Evolutionary conservation across 2,113 vertebrate species (phyloP).

Genomic region (Rhynchomys soricoides): DNA sequence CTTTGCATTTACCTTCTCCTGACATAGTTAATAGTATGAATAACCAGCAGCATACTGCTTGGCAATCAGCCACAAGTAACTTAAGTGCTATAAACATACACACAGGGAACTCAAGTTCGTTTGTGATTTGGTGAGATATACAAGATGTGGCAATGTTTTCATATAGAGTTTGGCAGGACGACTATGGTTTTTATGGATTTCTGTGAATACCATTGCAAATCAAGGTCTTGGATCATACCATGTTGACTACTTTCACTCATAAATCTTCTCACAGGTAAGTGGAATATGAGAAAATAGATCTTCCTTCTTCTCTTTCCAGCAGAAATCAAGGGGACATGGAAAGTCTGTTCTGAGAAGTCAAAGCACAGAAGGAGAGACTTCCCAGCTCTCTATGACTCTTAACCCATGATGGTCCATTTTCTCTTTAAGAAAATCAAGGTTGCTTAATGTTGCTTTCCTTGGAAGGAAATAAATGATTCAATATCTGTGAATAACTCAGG

Average conservation of each 20-base stretch:
- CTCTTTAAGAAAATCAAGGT: background rate
- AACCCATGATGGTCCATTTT: background rate
- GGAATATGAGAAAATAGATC: accelerated
- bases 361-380: background rate
- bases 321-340: background rate
- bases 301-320: background rate
- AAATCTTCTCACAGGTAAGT: background rate
- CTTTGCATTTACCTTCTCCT: background rate
- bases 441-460: background rate
- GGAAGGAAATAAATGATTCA: background rate
- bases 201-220: background rate
- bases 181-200: background rate
- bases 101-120: background rate
- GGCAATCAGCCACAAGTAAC: background rate
- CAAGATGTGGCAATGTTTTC: background rate
- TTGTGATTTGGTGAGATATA: background rate
- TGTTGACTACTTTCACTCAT: background rate
- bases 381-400: background rate
- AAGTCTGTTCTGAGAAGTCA: background rate
- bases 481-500: background rate
- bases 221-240: background rate
- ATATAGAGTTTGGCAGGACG: background rate
- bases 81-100: background rate
- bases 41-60: background rate
- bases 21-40: background rate